A percentile compares a stretch with the other conserved stretches of the same genome.
These are phyloP conservation scores for Drosophila rufa DNA, from an alignment of 1,140 invertebrate species.

Conservation along the genomic window DNA sequence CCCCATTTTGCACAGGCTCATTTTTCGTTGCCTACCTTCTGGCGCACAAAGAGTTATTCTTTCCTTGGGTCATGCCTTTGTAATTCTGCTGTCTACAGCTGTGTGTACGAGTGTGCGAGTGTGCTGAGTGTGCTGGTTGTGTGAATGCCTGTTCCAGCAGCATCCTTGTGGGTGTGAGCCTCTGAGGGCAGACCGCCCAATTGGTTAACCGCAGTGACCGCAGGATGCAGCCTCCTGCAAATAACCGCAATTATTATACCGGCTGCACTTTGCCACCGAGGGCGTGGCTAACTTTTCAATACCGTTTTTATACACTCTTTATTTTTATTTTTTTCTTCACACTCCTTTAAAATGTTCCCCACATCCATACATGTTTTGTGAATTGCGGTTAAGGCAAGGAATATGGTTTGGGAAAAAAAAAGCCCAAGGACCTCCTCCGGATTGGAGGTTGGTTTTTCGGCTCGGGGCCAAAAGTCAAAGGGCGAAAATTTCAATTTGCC, in stretches of 20 bases:
- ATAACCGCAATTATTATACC: constrained; percentile 78
- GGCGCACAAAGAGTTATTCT: constrained; percentile 43
- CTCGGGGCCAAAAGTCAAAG: constrained; percentile 57
- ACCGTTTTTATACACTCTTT: constrained; percentile 50
- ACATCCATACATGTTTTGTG: constrained; percentile 45
- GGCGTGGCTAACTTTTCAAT: constrained; percentile 65
- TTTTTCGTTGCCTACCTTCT: constrained; percentile 16
- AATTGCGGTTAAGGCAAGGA: constrained; percentile 63
- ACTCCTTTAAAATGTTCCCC: constrained; percentile 57
- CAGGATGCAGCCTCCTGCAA: constrained; percentile 70
- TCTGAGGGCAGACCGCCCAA: constrained; percentile 26
- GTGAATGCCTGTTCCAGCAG: background rate
- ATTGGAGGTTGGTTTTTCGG: background rate
- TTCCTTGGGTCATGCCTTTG: constrained; percentile 42
- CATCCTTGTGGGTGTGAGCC: constrained; percentile 19
- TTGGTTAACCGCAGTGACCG: constrained; percentile 72
- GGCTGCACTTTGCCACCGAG: constrained; percentile 32
- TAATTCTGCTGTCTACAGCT: constrained; percentile 37
- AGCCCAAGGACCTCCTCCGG: no score
- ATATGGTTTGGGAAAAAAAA: constrained; percentile 8
- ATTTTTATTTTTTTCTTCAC: constrained; percentile 48
- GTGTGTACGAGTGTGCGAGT: constrained; percentile 11
- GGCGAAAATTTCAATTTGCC: constrained; percentile 75
- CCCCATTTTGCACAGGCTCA: background rate
- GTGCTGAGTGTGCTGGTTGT: constrained; percentile 10